Conservation (phyloP, 1,140 invertebrate species). For the Ceratina japonica region DNA sequence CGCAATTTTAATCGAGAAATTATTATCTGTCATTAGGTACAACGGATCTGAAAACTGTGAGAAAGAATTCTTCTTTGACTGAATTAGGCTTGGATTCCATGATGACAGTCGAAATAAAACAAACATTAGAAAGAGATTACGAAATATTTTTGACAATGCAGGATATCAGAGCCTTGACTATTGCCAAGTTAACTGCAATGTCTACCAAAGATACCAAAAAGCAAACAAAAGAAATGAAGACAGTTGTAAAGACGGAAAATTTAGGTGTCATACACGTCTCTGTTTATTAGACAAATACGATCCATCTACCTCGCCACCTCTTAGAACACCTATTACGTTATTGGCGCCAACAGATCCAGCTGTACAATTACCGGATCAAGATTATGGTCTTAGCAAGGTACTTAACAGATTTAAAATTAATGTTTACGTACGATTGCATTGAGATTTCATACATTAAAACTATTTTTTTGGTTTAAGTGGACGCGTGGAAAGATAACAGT, state of each 20-base stretch:
- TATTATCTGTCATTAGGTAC: conserved; percentile 44
- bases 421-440: background rate
- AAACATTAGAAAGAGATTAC: conserved; percentile 87
- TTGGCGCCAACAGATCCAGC: conserved; percentile 82
- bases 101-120: conserved; percentile 91
- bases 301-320: conserved; percentile 54
- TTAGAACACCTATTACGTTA: conserved; percentile 82
- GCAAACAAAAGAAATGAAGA: background rate
- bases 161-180: conserved; percentile 83
- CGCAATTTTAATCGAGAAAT: background rate
- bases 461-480: conserved; percentile 60
- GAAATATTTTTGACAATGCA: conserved; percentile 85
- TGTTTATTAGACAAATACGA: conserved; percentile 80
- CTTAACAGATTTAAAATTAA: conserved; percentile 41
- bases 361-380: conserved; percentile 79
- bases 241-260: background rate
- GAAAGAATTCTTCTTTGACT: conserved; percentile 83
- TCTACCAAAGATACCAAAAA: conserved; percentile 63
- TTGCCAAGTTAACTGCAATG: conserved; percentile 81
- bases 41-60: conserved; percentile 81
- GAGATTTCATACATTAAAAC: conserved; percentile 2
- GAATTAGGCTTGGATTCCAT: conserved; percentile 91
- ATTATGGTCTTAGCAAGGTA: conserved; percentile 82
- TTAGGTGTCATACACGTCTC: conserved; percentile 77
- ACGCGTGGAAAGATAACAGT: conserved; percentile 69